Evolutionary conservation across 2,797 vertebrate species (phyloP), one percentile per base, ranked within the genome.

Genomic region (Zonotrichia albicollis): DNA sequence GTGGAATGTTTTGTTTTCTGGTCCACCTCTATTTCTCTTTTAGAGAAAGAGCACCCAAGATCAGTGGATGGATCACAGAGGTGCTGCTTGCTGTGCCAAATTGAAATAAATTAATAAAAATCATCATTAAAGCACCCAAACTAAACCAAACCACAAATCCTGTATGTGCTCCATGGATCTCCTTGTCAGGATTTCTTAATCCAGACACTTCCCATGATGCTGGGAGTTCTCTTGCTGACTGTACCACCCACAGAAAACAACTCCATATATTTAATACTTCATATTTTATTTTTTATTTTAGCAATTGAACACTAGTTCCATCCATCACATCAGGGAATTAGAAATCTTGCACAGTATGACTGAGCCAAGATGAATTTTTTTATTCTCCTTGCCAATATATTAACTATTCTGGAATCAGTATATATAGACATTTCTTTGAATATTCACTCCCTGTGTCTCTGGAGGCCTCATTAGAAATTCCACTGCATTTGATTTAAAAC

Each of bases 391-490:
- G 34, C 20, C 53, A 36, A 17, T 57, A 20, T 57, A 75, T 67
- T 64, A 84, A 57, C 43, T 84, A 27, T 54, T 60, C 53, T 13
- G 60, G 36, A 86, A 40, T 51, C 64, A 53, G 62, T 38, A 51
- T 11, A 62, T 67, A 27, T 18, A 84, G 51, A 55, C 20, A 45
- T 55, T 84, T 36, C 48, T 68, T 84, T 79, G 57, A 76, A 57
- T 82, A 91, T 80, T 92, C 91, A 72, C 45, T 65, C 74, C 38
- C 18, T 50, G 48, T 76, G 87, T 71, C 89, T 79, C 73, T 75
- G 34, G 51, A 89, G 72, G 32, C 38, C 75, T 83, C 81, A 91
- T 89, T 78, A 93, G 61, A 90, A 90, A 95, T 93, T 91, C 81
- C 46, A 36, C 9, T 53, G 46, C 66, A 80, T 93, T 92, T 46